These are phyloP conservation scores for Leptodactylus fuscus DNA, from an alignment of 2,113 vertebrate species.

Conservation along the genomic window DNA sequence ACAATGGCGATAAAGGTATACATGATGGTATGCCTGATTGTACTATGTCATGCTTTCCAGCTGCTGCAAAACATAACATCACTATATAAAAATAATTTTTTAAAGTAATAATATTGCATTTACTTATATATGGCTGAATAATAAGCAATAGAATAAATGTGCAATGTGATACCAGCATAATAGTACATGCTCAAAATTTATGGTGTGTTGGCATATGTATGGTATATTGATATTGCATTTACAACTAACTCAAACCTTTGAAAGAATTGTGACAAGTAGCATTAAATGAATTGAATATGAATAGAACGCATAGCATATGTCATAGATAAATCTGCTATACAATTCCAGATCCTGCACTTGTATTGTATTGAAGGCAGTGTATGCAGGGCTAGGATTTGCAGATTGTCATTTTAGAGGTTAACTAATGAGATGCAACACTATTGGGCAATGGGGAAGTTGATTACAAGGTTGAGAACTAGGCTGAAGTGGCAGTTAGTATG, in stretches of 20 bases:
- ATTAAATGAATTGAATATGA: neutral
- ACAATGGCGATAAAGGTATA: too few species aligned
- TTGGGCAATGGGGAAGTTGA: conserved; percentile 46
- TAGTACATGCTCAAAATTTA: neutral
- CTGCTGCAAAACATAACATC: too few species aligned
- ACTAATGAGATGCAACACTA: conserved; percentile 32
- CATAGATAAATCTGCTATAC: neutral
- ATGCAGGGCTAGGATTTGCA: neutral
- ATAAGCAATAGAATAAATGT: too few species aligned
- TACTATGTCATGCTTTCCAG: too few species aligned
- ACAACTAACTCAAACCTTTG: too few species aligned
- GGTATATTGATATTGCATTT: neutral
- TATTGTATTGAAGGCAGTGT: neutral
- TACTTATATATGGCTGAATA: too few species aligned
- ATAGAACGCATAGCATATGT: neutral
- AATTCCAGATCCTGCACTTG: neutral
- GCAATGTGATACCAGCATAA: neutral
- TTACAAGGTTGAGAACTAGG: conserved; percentile 47
- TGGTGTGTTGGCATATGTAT: neutral
- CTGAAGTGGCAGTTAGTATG: conserved; percentile 56
- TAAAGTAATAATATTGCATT: too few species aligned
- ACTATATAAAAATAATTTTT: too few species aligned
- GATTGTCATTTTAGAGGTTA: conserved; percentile 20
- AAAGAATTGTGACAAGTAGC: conserved; percentile 6
- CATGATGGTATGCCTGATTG: too few species aligned